A percentile compares a stretch with the other conserved stretches of the same genome.
These are phyloP conservation scores for Eupleurogrammus muticus DNA, from an alignment of 2,797 vertebrate species.

Conservation along the genomic window DNA sequence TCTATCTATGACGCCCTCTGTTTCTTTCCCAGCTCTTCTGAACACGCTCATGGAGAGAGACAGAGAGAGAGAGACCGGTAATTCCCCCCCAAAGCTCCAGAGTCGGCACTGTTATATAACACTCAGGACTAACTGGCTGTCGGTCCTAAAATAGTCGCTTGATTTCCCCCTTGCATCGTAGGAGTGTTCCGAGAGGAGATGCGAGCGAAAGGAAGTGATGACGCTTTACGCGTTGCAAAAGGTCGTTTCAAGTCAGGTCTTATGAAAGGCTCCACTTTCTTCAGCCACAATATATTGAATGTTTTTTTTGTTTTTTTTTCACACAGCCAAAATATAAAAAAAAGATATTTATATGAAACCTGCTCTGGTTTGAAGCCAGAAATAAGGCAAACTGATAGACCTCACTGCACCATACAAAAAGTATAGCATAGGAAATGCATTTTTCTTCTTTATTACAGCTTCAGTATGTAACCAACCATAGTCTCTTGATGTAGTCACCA, in stretches of 20 bases:
- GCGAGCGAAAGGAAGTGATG: conserved; percentile 7
- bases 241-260: conserved; percentile 12
- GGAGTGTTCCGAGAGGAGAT: conserved; percentile 6
- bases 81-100: conserved; percentile 25
- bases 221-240: conserved; percentile 5
- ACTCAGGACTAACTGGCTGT: not conserved
- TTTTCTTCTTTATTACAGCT: no score
- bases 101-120: conserved; percentile 1
- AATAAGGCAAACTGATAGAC: conserved; percentile 3
- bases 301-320: conserved; percentile 4
- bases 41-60: not conserved
- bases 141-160: conserved; percentile 10
- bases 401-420: conserved; percentile 3
- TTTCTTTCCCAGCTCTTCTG: conserved; percentile 20
- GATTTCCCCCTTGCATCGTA: not conserved
- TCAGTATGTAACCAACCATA: not conserved
- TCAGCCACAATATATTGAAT: not conserved
- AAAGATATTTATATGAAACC: conserved; percentile 10
- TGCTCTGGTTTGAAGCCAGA: conserved; percentile 31
- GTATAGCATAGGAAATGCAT: not conserved
- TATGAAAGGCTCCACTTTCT: conserved; percentile 20
- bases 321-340: not conserved
- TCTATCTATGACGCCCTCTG: conserved; percentile 8
- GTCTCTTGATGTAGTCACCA: no score
- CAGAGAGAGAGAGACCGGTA: conserved; percentile 10